Percentiles rank a stretch among this genome's conserved stretches.
phyloP scores from a whole-genome alignment of 2,888 invertebrate genomes.

The Cotesia congregata region DNA sequence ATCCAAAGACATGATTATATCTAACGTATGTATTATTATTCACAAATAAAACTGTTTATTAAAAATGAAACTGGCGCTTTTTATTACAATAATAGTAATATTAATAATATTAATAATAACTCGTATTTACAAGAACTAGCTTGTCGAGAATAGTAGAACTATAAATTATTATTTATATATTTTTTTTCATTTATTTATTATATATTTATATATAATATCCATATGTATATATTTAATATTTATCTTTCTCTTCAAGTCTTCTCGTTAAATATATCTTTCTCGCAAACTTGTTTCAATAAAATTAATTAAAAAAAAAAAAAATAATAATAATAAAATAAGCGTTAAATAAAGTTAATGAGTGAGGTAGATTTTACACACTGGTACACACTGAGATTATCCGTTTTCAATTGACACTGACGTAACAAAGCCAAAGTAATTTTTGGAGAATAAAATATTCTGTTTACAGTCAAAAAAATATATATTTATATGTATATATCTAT shows the following conservation, averaged over 20 bases:
- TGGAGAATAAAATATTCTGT: slow-evolving; percentile 16
- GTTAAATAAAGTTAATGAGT: slow-evolving; percentile 46
- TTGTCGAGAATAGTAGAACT: slow-evolving; percentile 39
- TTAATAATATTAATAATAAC: background rate
- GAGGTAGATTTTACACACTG: slow-evolving; percentile 54
- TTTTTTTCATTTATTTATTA: slow-evolving; percentile 46
- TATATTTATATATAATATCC: slow-evolving; percentile 45
- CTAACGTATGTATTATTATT: slow-evolving; percentile 19
- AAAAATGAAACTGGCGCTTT: slow-evolving; percentile 45
- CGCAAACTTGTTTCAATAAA: slow-evolving; percentile 11
- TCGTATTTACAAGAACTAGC: slow-evolving; percentile 31
- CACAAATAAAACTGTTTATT: slow-evolving; percentile 16
- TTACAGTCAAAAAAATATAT: slow-evolving; percentile 37
- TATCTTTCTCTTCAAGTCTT: slow-evolving; percentile 40
- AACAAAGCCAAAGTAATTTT: slow-evolving; percentile 13
- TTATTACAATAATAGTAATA: slow-evolving; percentile 17
- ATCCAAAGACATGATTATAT: slow-evolving; percentile 63
- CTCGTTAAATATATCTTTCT: slow-evolving; percentile 43
- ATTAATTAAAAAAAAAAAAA: background rate
- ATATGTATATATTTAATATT: slow-evolving; percentile 45
- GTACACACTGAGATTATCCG: slow-evolving; percentile 55
- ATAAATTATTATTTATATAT: slow-evolving; percentile 47
- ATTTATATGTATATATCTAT: slow-evolving; percentile 47
- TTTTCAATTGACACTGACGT: slow-evolving; percentile 42
- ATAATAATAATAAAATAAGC: slow-evolving; percentile 31